Evolutionary conservation across 35 echinoderm and acorn worm genomes (phyloP).

Genomic region (Ptychodera flava): DNA sequence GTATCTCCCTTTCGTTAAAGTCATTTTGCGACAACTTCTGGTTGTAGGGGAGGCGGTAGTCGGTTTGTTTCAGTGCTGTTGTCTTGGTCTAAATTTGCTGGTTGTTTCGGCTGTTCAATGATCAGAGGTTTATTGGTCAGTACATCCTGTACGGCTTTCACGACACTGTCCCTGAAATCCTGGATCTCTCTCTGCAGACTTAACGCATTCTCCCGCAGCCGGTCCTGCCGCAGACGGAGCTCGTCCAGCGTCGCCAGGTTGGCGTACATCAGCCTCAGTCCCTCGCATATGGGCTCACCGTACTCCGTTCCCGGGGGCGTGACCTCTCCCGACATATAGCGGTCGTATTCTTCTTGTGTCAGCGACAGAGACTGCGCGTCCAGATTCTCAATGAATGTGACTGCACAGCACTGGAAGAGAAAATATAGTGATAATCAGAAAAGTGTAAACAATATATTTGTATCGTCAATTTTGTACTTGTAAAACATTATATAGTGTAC

Average conservation of each 20-base stretch:
- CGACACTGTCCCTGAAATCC: constrained; percentile 68
- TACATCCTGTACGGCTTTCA: constrained; percentile 56
- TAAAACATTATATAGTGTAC: no score
- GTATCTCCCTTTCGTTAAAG: no score
- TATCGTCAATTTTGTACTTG: no score
- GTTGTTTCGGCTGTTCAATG: constrained; percentile 29
- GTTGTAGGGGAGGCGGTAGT: constrained; percentile 45
- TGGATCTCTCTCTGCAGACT: constrained; percentile 71
- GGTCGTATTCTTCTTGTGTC: constrained; percentile 79
- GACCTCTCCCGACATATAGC: constrained; percentile 83
- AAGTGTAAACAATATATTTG: not conserved
- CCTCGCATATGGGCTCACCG: constrained; percentile 82
- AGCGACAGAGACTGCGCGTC: constrained; percentile 88
- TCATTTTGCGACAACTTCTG: constrained; percentile 39
- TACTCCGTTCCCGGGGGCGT: constrained; percentile 40
- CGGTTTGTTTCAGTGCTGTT: constrained; percentile 17
- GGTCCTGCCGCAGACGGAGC: constrained; percentile 68
- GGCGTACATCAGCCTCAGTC: constrained; percentile 83
- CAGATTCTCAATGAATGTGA: constrained; percentile 93
- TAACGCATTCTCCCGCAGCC: constrained; percentile 66
- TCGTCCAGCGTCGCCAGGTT: constrained; percentile 88
- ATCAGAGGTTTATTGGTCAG: constrained; percentile 59
- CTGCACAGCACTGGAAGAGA: constrained; percentile 80
- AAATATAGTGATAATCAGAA: not conserved
- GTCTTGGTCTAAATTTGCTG: constrained; percentile 37